These are phyloP conservation scores for Chlorodrepanis virens DNA, from an alignment of 2,113 vertebrate species.

Conservation along the genomic window DNA sequence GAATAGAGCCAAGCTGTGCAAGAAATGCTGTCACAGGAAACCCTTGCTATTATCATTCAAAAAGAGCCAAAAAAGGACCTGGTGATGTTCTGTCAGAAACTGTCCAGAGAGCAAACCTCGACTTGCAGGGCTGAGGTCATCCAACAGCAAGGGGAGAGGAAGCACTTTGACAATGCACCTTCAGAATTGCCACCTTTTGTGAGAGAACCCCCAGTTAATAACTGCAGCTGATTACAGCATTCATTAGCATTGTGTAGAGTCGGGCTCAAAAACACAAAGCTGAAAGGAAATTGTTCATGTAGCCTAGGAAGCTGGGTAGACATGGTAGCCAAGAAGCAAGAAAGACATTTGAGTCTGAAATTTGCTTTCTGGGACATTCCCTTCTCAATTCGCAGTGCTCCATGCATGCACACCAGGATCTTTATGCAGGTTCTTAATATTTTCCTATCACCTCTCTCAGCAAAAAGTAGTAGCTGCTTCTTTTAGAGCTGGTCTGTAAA, in stretches of 20 bases:
- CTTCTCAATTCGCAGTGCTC: background rate
- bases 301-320: background rate
- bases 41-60: conserved; percentile 16
- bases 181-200: background rate
- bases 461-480: background rate
- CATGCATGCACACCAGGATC: background rate
- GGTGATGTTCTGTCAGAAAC: background rate
- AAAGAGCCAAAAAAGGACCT: conserved; percentile 2
- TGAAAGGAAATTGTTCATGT: background rate
- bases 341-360: background rate
- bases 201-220: background rate
- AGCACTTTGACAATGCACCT: background rate
- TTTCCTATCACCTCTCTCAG: background rate
- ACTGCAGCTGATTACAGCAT: background rate
- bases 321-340: background rate
- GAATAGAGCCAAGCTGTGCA: conserved; percentile 58
- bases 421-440: background rate
- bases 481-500: background rate
- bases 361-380: background rate
- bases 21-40: conserved; percentile 55
- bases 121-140: background rate
- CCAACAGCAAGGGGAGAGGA: background rate
- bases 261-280: background rate
- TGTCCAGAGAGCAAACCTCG: background rate
- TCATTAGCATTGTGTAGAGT: background rate